These are phyloP conservation scores for Gryllus longicercus DNA, from an alignment of 2,888 invertebrate genomes.

Conservation along the genomic window DNA sequence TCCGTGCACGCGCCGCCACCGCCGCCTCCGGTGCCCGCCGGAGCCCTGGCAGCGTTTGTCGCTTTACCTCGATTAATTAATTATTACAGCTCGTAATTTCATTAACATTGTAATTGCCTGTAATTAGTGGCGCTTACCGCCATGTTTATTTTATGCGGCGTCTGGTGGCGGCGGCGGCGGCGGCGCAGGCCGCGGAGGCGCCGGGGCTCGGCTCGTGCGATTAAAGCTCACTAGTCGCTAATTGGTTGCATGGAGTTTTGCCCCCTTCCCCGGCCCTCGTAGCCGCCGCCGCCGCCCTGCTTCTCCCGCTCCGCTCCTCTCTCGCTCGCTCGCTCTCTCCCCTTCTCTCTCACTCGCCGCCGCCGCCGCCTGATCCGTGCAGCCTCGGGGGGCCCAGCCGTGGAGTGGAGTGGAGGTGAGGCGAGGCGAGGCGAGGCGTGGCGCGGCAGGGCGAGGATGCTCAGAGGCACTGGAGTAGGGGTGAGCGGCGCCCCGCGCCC, in stretches of 20 bases:
- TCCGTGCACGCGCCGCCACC: background rate
- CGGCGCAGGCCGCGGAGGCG: background rate
- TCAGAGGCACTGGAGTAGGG: too few relatives aligned
- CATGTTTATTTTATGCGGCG: constrained; percentile 38
- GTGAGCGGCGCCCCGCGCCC: too few relatives aligned
- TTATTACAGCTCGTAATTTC: constrained; percentile 39
- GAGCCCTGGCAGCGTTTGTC: constrained; percentile 29
- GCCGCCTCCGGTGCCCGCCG: constrained; percentile 19
- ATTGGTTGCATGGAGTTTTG: constrained; percentile 36
- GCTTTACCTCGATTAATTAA: constrained; percentile 36
- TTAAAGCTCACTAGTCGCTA: constrained; percentile 34
- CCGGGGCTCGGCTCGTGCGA: constrained; percentile 26
- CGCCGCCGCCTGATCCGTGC: constrained; percentile 11
- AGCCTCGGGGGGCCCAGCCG: constrained; percentile 24
- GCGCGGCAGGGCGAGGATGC: background rate
- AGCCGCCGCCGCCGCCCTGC: too few relatives aligned
- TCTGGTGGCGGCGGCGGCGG: background rate
- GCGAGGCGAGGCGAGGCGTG: background rate
- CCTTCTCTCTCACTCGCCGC: background rate
- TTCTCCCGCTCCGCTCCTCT: too few relatives aligned
- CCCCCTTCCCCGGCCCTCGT: constrained; percentile 19
- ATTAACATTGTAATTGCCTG: constrained; percentile 39
- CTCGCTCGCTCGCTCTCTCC: too few relatives aligned
- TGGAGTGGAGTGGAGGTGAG: constrained; percentile 11
- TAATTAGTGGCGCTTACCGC: constrained; percentile 38